phyloP scores from a whole-genome alignment of 1,140 invertebrate species.

The Dolichoris vasculosae region DNA sequence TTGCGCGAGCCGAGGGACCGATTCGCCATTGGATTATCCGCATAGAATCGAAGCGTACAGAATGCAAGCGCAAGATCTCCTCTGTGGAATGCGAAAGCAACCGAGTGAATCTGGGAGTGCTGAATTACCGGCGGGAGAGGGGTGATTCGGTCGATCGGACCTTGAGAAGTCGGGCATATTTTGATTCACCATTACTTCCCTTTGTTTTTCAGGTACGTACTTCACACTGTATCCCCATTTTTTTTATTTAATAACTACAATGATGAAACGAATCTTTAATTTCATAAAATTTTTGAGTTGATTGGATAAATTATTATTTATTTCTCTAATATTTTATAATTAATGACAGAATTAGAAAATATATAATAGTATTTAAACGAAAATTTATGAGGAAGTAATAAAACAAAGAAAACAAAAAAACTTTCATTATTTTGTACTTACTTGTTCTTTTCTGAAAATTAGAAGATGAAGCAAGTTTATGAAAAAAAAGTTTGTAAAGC shows the following conservation, averaged over 20 bases:
- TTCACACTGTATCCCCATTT: too few relatives aligned
- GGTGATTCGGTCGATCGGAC: background rate
- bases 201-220: too few relatives aligned
- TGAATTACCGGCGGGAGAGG: background rate
- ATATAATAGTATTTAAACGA: too few relatives aligned
- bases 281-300: too few relatives aligned
- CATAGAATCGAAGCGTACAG: constrained; percentile 34
- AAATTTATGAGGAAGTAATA: too few relatives aligned
- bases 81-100: background rate
- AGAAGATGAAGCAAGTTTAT: background rate
- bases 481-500: background rate
- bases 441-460: background rate
- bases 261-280: too few relatives aligned
- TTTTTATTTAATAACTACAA: too few relatives aligned
- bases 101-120: background rate
- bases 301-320: too few relatives aligned
- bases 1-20: constrained; percentile 3
- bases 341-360: too few relatives aligned
- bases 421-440: background rate
- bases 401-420: too few relatives aligned
- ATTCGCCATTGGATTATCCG: constrained; percentile 33
- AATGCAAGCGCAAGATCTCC: constrained; percentile 29
- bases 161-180: background rate
- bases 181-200: background rate
- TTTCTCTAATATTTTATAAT: too few relatives aligned